Evolutionary conservation across 2,888 invertebrate species (phyloP), one percentile per base, ranked within the genome.

Genomic region (Plagodis dolabraria): DNA sequence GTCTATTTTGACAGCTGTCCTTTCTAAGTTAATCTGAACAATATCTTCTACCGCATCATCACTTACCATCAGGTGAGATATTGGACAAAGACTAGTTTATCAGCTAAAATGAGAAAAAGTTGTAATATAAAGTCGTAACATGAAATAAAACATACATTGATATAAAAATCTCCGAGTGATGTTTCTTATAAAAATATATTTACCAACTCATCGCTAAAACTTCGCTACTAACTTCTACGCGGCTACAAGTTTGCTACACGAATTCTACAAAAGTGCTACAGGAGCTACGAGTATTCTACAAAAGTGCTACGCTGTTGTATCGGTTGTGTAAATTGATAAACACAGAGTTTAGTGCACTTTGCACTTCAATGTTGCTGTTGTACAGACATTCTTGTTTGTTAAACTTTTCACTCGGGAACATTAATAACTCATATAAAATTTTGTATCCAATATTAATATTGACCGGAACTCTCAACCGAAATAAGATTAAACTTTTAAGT

Each of bases 301-400:
- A 45, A 52, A 53, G 40, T 34, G 53, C 42, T 47, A 47, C 53
- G 47, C 47, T 47, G 53, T 53, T 47, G 34, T 46, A 53, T 42
- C 12, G 47, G 6, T 8, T 52, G 22, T 45, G 10, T 51, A 12
- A 42, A 12, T 47, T 34, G 35, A 11, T 43, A 43, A 5, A 2
- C 7, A 47, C 33, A 2, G 42, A 40, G 35, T 34, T 46, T n/a
- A 8, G n/a, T 47, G 47, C 47, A 42, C 42, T 53, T 42, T 45
- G 12, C 22, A 45, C 22, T 45, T 45, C 22, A 35, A 22, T 44
- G 45, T 34, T 36, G 52, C 43, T 36, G 52, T 9, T 12, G 12
- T 45, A 44, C 36, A 12, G 36, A 35, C 35, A 45, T 5, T 36
- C 10, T 45, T 52, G 11, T 36, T 36, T n/a, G 12, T 36, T 36